These are phyloP conservation scores for Dasysyrphus albostriatus DNA, from an alignment of 2,888 invertebrate genomes.

Conservation along the genomic window DNA sequence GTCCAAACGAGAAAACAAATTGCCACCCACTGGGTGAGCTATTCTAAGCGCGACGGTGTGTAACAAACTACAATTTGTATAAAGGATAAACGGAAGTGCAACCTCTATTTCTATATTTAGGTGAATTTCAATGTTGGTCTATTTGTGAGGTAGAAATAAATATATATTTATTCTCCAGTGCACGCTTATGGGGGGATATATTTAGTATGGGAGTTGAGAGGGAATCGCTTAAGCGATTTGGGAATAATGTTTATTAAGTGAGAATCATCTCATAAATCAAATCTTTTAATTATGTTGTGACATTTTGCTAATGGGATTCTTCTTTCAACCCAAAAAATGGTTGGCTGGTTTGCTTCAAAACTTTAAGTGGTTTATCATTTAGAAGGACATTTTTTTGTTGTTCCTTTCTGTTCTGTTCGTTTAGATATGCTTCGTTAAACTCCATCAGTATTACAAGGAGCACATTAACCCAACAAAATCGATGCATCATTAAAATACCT, in stretches of 20 bases:
- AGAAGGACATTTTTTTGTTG: neutral
- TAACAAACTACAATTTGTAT: slow-evolving; percentile 47
- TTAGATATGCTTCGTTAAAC: slow-evolving; percentile 30
- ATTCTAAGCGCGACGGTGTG: slow-evolving; percentile 23
- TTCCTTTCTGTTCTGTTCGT: neutral
- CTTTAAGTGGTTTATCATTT: slow-evolving; percentile 34
- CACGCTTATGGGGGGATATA: slow-evolving; percentile 1
- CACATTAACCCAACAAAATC: slow-evolving; percentile 16
- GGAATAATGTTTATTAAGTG: slow-evolving; percentile 31
- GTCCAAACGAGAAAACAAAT: slow-evolving; percentile 62
- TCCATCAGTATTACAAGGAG: neutral
- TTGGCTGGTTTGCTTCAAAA: slow-evolving; percentile 1
- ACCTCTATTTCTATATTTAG: slow-evolving; percentile 64
- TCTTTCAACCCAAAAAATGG: slow-evolving; percentile 24
- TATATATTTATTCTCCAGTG: slow-evolving; percentile 21
- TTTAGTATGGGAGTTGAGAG: neutral
- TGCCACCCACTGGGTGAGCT: slow-evolving; percentile 42
- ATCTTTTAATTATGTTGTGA: slow-evolving; percentile 47
- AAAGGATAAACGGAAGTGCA: slow-evolving; percentile 61
- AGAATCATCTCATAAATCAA: slow-evolving; percentile 48
- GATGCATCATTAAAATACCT: slow-evolving; percentile 40
- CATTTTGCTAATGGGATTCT: slow-evolving; percentile 56
- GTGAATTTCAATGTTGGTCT: slow-evolving; percentile 45
- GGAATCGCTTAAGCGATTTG: slow-evolving; percentile 48
- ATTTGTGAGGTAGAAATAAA: slow-evolving; percentile 39